phyloP scores from a whole-genome alignment of 2,113 vertebrate genomes.

The Cervus canadensis region DNA sequence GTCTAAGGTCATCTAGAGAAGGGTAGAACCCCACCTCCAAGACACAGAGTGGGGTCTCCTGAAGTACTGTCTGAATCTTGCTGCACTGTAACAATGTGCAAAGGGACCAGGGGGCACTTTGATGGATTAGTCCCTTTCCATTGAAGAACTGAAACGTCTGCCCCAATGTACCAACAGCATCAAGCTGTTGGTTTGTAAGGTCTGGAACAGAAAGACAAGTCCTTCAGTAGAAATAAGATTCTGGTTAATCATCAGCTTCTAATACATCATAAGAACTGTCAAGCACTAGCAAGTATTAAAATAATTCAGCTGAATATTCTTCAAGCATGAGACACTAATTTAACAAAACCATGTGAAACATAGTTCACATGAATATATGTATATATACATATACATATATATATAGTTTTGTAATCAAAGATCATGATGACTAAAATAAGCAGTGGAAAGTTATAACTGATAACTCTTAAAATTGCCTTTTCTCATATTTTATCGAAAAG shows the following conservation, averaged over 20 bases:
- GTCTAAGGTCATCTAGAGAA: not conserved
- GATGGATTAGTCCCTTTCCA: not conserved
- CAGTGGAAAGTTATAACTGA: not conserved
- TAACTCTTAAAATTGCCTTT: not conserved
- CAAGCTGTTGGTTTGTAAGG: not conserved
- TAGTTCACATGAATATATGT: not conserved
- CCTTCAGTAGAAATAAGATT: not conserved
- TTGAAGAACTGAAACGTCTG: not conserved
- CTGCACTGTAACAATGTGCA: not conserved
- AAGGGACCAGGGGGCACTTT: not conserved
- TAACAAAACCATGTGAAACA: not conserved
- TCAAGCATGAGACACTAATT: not conserved
- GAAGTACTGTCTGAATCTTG: not conserved
- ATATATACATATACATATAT: not conserved
- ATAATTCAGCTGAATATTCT: not conserved
- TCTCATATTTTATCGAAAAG: not conserved
- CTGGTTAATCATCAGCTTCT: not conserved
- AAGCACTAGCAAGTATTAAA: not conserved
- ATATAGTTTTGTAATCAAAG: not conserved
- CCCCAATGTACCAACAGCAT: not conserved
- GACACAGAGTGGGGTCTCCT: accelerated
- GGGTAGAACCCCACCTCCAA: not conserved
- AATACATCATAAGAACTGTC: not conserved
- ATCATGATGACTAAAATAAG: not conserved
- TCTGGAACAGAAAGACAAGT: not conserved